Conservation (phyloP, 1,140 invertebrate species). For the Tachypleus tridentatus region DNA sequence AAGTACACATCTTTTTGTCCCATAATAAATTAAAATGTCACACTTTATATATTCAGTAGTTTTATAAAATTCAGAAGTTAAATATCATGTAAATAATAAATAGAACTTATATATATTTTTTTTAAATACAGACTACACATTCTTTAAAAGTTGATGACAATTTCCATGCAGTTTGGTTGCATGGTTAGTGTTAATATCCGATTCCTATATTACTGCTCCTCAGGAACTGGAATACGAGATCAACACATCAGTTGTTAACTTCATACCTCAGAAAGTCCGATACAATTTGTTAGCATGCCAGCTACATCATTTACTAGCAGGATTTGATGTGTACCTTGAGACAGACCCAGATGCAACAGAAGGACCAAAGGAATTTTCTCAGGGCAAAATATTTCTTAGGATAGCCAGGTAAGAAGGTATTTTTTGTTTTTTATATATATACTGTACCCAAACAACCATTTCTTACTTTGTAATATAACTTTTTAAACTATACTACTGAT, state of each 20-base stretch:
- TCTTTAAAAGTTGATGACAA: too few species aligned
- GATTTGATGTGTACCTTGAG: slow-evolving; percentile 77
- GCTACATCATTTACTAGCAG: slow-evolving; percentile 61
- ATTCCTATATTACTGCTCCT: slow-evolving; percentile 11
- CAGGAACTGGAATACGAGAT: slow-evolving; percentile 18
- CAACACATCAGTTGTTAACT: slow-evolving; percentile 13
- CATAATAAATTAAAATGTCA: too few species aligned
- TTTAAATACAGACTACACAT: too few species aligned
- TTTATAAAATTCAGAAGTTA: too few species aligned
- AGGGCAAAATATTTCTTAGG: slow-evolving; percentile 65
- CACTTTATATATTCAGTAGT: too few species aligned
- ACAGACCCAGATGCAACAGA: slow-evolving; percentile 42
- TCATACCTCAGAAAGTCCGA: slow-evolving; percentile 29
- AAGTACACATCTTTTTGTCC: too few species aligned
- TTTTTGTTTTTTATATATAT: not conserved
- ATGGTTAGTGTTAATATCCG: not conserved
- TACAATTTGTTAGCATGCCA: slow-evolving; percentile 53
- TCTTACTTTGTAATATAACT: slow-evolving; percentile 3
- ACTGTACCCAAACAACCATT: slow-evolving; percentile 1
- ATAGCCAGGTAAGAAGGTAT: slow-evolving; percentile 39
- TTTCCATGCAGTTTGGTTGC: too few species aligned
- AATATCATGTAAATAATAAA: too few species aligned
- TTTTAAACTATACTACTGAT: not conserved
- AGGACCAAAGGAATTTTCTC: slow-evolving; percentile 50
- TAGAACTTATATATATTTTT: too few species aligned